These are phyloP conservation scores for Branchipolynoe longqiensis DNA, from an alignment of 2,888 invertebrate genomes.

Conservation along the genomic window DNA sequence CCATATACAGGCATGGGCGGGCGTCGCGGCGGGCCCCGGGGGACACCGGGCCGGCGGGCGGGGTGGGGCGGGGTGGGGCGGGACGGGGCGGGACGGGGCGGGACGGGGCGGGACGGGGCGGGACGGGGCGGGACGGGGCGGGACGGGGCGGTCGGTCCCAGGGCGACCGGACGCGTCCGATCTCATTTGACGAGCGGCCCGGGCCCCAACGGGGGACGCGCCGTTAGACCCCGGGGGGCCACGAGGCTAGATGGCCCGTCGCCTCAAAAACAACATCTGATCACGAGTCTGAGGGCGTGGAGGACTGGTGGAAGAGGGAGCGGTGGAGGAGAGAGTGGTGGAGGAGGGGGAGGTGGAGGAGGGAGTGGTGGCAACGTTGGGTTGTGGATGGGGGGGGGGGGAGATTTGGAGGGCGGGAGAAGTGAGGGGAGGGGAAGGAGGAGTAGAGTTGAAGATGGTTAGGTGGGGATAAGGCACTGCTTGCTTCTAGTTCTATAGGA, in stretches of 20 bases:
- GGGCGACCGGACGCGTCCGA: constrained; percentile 30
- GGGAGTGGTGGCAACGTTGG: background rate
- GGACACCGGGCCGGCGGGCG: background rate
- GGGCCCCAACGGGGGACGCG: background rate
- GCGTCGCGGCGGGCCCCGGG: constrained; percentile 5
- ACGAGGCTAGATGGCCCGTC: background rate
- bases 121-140: background rate
- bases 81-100: constrained; percentile 22
- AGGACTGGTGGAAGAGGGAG: background rate
- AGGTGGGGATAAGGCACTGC: no score
- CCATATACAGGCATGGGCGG: constrained; percentile 25
- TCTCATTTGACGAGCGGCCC: constrained; percentile 43
- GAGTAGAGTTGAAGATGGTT: no score
- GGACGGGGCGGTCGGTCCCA: constrained; percentile 15
- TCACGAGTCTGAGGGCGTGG: background rate
- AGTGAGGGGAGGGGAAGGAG: background rate
- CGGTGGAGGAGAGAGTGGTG: background rate
- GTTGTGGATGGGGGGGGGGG: no score
- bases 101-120: background rate
- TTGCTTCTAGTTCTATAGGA: no score
- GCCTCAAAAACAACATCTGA: background rate
- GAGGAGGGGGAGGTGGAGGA: background rate
- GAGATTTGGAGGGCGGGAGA: background rate
- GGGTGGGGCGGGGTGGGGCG: background rate
- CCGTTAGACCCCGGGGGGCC: constrained; percentile 21